A percentile compares a stretch with the other conserved stretches of the same genome.
phyloP scores from a whole-genome alignment of 2,888 invertebrate species.

The Pristionchus entomophagus region DNA sequence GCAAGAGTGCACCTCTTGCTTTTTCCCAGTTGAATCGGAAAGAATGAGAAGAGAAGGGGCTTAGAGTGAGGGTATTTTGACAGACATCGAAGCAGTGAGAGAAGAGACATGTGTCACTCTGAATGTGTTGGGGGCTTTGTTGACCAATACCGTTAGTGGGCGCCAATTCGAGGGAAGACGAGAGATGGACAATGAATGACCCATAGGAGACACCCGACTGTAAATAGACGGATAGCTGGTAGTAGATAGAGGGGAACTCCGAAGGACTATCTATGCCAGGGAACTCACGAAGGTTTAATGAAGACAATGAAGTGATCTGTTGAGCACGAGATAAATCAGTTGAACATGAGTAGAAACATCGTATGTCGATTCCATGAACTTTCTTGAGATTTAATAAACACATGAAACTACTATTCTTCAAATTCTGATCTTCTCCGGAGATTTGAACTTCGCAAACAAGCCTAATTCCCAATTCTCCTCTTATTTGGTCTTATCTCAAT shows the following conservation, averaged over 20 bases:
- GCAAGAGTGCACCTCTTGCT: neutral
- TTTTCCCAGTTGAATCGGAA: neutral
- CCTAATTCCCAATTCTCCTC: neutral
- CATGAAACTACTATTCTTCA: too few relatives aligned
- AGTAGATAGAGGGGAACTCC: too few relatives aligned
- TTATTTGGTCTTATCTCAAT: neutral
- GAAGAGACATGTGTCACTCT: neutral
- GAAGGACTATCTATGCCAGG: too few relatives aligned
- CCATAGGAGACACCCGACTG: neutral
- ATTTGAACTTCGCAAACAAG: too few relatives aligned
- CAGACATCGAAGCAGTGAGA: too few relatives aligned
- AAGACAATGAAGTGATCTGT: too few relatives aligned
- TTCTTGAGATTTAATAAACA: too few relatives aligned
- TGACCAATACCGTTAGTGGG: constrained; percentile 14
- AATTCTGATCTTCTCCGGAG: too few relatives aligned
- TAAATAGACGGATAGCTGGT: neutral
- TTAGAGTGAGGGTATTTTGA: neutral
- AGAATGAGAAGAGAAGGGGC: neutral
- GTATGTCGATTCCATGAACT: too few relatives aligned
- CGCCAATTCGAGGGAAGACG: neutral
- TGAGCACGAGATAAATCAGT: too few relatives aligned
- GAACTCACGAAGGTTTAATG: too few relatives aligned
- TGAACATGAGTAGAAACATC: too few relatives aligned
- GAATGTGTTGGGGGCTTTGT: constrained; percentile 32
- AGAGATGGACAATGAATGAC: constrained; percentile 23